phyloP scores from a whole-genome alignment of 2,113 vertebrate genomes.

The Leptodactylus fuscus region DNA sequence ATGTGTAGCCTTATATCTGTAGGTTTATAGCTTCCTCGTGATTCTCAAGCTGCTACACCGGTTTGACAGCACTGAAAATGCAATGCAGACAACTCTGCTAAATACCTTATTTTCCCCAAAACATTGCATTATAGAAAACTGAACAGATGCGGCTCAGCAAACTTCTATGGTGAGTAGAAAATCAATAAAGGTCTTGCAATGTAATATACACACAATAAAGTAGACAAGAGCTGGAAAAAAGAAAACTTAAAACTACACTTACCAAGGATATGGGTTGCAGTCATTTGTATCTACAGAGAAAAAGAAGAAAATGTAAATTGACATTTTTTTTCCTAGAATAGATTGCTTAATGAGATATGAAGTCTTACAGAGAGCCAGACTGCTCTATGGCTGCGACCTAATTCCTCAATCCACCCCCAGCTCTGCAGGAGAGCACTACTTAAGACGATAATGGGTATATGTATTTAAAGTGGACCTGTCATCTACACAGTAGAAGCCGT shows the following conservation, averaged over 20 bases:
- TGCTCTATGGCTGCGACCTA: not conserved
- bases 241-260: conserved; percentile 70
- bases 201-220: not conserved
- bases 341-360: not conserved
- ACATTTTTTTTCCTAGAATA: not conserved
- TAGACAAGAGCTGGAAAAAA: not conserved
- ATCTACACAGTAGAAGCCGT: not conserved
- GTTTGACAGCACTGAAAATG: too few species aligned
- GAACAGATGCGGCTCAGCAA: too few species aligned
- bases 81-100: too few species aligned
- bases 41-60: too few species aligned
- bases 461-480: not conserved
- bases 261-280: conserved; percentile 96
- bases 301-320: not conserved
- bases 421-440: not conserved
- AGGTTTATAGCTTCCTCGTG: too few species aligned
- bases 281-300: conserved; percentile 86
- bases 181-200: not conserved
- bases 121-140: too few species aligned
- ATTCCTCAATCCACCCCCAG: not conserved
- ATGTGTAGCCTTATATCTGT: too few species aligned
- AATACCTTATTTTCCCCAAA: too few species aligned
- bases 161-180: not conserved
- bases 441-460: not conserved
- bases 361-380: not conserved